phyloP scores from a whole-genome alignment of 2,888 invertebrate genomes.

The Trachelus stipa region DNA sequence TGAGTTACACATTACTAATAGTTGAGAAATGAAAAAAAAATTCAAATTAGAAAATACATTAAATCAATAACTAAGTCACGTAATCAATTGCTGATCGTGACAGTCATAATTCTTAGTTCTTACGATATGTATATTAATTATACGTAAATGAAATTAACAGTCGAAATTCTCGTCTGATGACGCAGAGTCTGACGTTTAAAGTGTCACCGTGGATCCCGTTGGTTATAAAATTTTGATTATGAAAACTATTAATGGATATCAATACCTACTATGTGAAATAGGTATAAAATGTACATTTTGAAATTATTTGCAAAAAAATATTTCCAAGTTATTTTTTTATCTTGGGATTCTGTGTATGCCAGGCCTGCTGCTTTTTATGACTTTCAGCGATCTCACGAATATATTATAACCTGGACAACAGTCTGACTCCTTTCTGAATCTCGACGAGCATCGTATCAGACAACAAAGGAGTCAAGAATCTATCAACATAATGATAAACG shows the following conservation, averaged over 20 bases:
- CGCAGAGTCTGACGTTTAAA: background rate
- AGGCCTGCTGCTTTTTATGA: background rate
- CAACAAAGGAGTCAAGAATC: background rate
- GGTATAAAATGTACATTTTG: background rate
- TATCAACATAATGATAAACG: background rate
- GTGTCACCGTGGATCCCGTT: background rate
- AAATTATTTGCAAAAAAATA: background rate
- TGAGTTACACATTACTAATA: constrained; percentile 65
- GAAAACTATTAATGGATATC: background rate
- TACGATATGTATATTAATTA: background rate
- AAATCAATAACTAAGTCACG: background rate
- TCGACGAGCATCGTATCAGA: background rate
- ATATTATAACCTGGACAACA: background rate
- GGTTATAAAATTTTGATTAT: background rate
- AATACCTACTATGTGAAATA: background rate
- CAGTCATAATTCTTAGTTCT: background rate
- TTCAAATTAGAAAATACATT: background rate
- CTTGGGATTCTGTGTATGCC: background rate
- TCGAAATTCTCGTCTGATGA: background rate
- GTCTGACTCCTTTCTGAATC: background rate
- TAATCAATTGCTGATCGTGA: background rate
- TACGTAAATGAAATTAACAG: background rate
- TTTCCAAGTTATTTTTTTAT: background rate
- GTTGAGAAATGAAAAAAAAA: background rate
- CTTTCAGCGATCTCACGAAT: background rate